These are phyloP conservation scores for Drosophila falleni DNA, from an alignment of 2,888 invertebrate genomes.

Conservation along the genomic window DNA sequence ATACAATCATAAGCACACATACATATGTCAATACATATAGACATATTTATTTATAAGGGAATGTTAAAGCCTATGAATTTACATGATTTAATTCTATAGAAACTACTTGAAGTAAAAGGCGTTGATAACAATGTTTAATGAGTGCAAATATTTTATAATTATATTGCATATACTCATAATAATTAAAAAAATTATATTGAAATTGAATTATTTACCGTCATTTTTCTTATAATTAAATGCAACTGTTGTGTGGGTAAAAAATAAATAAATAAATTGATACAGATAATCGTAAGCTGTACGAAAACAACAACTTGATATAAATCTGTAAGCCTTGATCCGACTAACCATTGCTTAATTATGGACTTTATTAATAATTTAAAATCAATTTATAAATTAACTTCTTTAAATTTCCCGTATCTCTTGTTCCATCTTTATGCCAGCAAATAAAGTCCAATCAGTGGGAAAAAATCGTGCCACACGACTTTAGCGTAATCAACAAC, in stretches of 20 bases:
- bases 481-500: slow-evolving; percentile 13
- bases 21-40: background rate
- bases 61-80: slow-evolving; percentile 22
- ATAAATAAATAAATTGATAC: background rate
- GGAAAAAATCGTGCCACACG: slow-evolving; percentile 24
- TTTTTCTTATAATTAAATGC: background rate
- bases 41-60: slow-evolving; percentile 16
- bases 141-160: background rate
- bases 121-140: background rate
- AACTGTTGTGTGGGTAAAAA: background rate
- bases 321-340: background rate
- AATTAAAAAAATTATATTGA: background rate
- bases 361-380: background rate
- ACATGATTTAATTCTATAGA: slow-evolving; percentile 12
- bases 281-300: background rate
- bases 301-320: background rate
- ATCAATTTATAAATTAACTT: background rate
- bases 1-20: background rate
- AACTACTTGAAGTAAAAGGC: background rate
- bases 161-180: background rate
- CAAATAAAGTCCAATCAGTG: slow-evolving; percentile 6
- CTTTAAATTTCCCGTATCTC: background rate
- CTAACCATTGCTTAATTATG: background rate
- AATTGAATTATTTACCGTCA: background rate
- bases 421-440: background rate